These are phyloP conservation scores for Tetranychus piercei DNA, from an alignment of 2,888 invertebrate species.

Conservation along the genomic window DNA sequence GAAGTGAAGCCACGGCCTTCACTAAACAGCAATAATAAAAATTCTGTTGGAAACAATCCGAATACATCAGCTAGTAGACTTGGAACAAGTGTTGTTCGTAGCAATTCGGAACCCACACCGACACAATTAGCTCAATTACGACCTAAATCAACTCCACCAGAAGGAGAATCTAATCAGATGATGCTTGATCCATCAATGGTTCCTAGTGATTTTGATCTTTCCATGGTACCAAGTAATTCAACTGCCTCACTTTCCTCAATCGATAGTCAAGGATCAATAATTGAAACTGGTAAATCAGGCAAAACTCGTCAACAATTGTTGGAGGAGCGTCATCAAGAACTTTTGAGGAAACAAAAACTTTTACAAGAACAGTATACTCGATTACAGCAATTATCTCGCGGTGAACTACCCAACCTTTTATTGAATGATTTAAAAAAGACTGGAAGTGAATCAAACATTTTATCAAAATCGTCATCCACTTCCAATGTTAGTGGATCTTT, in stretches of 20 bases:
- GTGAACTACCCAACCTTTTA: slow-evolving; percentile 31
- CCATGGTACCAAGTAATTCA: slow-evolving; percentile 23
- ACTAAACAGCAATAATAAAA: slow-evolving; percentile 17
- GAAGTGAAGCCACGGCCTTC: slow-evolving; percentile 3
- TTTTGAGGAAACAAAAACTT: slow-evolving; percentile 65
- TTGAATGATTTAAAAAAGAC: slow-evolving; percentile 51
- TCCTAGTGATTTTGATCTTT: slow-evolving; percentile 15
- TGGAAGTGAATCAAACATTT: slow-evolving; percentile 65
- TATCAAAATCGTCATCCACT: slow-evolving; percentile 61
- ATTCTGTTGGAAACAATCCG: slow-evolving; percentile 20
- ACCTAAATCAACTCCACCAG: slow-evolving; percentile 19
- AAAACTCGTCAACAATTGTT: slow-evolving; percentile 36
- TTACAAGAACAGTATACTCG: slow-evolving; percentile 78
- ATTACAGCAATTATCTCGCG: slow-evolving; percentile 62
- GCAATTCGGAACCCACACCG: slow-evolving; percentile 32
- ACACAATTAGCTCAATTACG: not conserved
- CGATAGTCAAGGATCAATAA: slow-evolving; percentile 19
- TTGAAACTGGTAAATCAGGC: slow-evolving; percentile 21
- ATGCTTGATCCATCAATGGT: slow-evolving; percentile 15
- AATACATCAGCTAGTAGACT: slow-evolving; percentile 22
- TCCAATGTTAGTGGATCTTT: slow-evolving; percentile 43
- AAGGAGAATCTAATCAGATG: slow-evolving; percentile 15
- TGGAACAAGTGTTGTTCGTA: slow-evolving; percentile 43
- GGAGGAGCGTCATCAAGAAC: slow-evolving; percentile 69
- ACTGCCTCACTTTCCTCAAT: slow-evolving; percentile 21